Evolutionary conservation across 2,113 vertebrate genomes (phyloP), one percentile per base, ranked within the genome.

Genomic region (Marmota monax): DNA sequence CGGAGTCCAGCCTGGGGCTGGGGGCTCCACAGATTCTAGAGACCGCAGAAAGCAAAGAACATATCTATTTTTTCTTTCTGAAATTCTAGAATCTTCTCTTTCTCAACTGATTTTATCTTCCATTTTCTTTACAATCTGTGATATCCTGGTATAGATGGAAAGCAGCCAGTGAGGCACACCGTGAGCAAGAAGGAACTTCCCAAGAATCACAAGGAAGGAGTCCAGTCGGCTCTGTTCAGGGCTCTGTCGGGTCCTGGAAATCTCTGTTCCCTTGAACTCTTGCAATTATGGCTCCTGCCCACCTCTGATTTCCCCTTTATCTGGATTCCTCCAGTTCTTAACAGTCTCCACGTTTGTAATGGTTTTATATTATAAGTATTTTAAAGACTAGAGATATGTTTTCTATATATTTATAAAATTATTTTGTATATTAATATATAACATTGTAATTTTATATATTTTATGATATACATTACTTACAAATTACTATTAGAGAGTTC

Each of bases 1-100:
- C 69, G 90, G 96, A 83, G 70, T 65, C 83, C 92, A 78, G 70
- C 70, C 88, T 86, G 37, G 22, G 95, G 80, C 89, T 95, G 32
- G 39, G 70, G 87, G 70, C 65, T 92, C 74, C 70, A 67, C 12
- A 58, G 12, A 65, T 42, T 87, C 20, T 92, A 82, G 45, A 73
- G 77, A 76, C 72, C 45, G 76, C 25, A 69, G 7, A 67, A 34
- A 70, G 37, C 76, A 90, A 6, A n/a, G 34, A 3, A n/a, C 20
- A 18, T 20, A 13, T 39, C 3, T 39, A 39, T 45, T 45, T 8
- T 45, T 45, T 45, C 74, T 94, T 89, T 69, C 29, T 16, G 53
- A 32, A 42, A 95, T 82, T 88, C 22, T 58, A 67, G 79, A 95
- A 23, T 8, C 9, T 77, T 83, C 67, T 70, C 53, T 45, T 88